Percentiles rank a stretch among this genome's conserved stretches.
phyloP scores from a whole-genome alignment of 2,888 invertebrate species.

The Eupithecia exiguata region DNA sequence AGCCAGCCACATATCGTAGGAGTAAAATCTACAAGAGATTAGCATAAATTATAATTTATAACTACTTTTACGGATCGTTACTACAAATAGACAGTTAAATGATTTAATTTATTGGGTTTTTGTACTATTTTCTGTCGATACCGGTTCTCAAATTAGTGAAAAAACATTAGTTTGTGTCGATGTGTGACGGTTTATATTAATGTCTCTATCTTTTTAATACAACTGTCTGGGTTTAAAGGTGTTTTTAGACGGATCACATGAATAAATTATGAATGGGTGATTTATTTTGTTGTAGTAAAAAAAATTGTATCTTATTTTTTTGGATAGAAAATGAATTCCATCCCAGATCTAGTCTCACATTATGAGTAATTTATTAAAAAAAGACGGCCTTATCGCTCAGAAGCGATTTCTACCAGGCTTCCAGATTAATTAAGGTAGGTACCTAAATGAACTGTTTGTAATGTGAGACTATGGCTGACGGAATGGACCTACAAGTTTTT shows the following conservation, averaged over 20 bases:
- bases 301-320: neutral
- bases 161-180: conserved; percentile 41
- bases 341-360: too few relatives aligned
- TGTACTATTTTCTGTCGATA: conserved; percentile 42
- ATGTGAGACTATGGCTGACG: too few relatives aligned
- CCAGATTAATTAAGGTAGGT: too few relatives aligned
- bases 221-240: conserved; percentile 8
- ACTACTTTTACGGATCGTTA: conserved; percentile 64
- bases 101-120: conserved; percentile 54
- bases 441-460: too few relatives aligned
- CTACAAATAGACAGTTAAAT: conserved; percentile 60
- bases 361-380: too few relatives aligned
- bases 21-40: conserved; percentile 63
- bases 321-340: neutral
- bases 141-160: conserved; percentile 44
- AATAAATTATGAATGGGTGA: neutral
- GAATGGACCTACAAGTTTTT: too few relatives aligned
- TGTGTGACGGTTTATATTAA: conserved; percentile 38
- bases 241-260: conserved; percentile 8
- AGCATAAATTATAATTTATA: conserved; percentile 71
- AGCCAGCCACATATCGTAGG: conserved; percentile 55
- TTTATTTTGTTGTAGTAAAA: neutral
- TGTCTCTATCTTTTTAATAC: conserved; percentile 38
- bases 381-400: too few relatives aligned
- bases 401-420: too few relatives aligned